These are phyloP conservation scores for Raja brachyura DNA, from an alignment of 2,113 vertebrate genomes.

Conservation along the genomic window DNA sequence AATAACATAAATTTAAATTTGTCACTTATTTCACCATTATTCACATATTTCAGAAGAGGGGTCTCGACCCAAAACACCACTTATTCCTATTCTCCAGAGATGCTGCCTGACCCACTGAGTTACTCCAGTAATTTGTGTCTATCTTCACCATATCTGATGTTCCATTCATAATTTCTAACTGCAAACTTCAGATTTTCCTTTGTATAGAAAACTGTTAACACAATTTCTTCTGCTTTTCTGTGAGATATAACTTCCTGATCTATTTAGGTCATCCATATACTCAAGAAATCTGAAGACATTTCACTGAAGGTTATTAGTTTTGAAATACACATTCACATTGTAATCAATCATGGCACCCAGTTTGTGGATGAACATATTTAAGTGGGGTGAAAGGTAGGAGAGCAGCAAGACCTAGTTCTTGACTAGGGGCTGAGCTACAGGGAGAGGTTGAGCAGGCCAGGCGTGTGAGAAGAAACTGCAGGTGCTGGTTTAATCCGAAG, in stretches of 20 bases:
- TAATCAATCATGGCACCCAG: background rate
- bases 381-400: background rate
- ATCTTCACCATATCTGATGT: background rate
- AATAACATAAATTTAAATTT: background rate
- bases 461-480: too few relatives aligned
- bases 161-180: background rate
- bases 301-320: background rate
- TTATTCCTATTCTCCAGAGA: too few relatives aligned
- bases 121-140: too few relatives aligned
- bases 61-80: too few relatives aligned
- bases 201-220: background rate
- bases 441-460: too few relatives aligned
- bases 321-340: background rate
- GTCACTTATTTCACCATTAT: background rate
- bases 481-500: too few relatives aligned
- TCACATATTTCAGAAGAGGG: too few relatives aligned
- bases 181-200: background rate
- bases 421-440: too few relatives aligned
- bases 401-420: background rate
- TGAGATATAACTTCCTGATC: background rate
- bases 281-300: background rate
- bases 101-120: too few relatives aligned
- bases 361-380: background rate
- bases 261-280: background rate
- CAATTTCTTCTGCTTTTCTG: background rate